These are phyloP conservation scores for Eubasilissa regina DNA, from an alignment of 1,140 invertebrate species.

Conservation along the genomic window DNA sequence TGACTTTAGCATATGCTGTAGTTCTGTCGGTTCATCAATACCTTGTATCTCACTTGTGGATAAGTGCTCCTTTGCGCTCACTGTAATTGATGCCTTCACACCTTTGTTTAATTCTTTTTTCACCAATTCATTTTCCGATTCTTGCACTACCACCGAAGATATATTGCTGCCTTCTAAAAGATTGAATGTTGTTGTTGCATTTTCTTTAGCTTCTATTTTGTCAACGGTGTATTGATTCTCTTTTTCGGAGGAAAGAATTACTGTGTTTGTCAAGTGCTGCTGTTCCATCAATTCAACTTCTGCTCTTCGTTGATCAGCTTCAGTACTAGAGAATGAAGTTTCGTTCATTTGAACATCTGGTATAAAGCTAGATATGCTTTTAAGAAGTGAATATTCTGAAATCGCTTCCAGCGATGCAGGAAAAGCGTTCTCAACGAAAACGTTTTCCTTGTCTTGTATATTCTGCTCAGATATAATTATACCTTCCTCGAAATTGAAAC, in stretches of 20 bases:
- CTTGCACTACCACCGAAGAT: slow-evolving; percentile 72
- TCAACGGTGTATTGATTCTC: slow-evolving; percentile 71
- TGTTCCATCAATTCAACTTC: slow-evolving; percentile 74
- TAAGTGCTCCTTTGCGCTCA: slow-evolving; percentile 73
- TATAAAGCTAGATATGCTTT: slow-evolving; percentile 75
- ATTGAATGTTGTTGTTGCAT: slow-evolving; percentile 69
- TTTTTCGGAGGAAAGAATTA: slow-evolving; percentile 75
- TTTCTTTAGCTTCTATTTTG: slow-evolving; percentile 69
- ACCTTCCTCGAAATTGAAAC: slow-evolving; percentile 76
- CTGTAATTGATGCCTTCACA: slow-evolving; percentile 69
- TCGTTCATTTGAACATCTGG: slow-evolving; percentile 77
- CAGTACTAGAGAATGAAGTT: slow-evolving; percentile 68
- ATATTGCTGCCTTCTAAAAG: slow-evolving; percentile 73
- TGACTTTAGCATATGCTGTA: slow-evolving; percentile 72
- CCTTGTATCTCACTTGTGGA: slow-evolving; percentile 73
- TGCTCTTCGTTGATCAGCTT: slow-evolving; percentile 70
- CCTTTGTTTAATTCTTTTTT: slow-evolving; percentile 66
- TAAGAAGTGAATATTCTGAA: slow-evolving; percentile 73
- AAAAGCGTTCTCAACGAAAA: slow-evolving; percentile 69
- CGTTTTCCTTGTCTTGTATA: slow-evolving; percentile 77
- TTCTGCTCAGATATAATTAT: slow-evolving; percentile 75
- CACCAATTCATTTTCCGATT: slow-evolving; percentile 73
- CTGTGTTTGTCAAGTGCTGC: slow-evolving; percentile 74
- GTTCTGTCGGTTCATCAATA: slow-evolving; percentile 72
- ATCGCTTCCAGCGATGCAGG: slow-evolving; percentile 71